Conservation (phyloP, 2,797 vertebrate genomes). For the Megaceryle alcyon region DNA sequence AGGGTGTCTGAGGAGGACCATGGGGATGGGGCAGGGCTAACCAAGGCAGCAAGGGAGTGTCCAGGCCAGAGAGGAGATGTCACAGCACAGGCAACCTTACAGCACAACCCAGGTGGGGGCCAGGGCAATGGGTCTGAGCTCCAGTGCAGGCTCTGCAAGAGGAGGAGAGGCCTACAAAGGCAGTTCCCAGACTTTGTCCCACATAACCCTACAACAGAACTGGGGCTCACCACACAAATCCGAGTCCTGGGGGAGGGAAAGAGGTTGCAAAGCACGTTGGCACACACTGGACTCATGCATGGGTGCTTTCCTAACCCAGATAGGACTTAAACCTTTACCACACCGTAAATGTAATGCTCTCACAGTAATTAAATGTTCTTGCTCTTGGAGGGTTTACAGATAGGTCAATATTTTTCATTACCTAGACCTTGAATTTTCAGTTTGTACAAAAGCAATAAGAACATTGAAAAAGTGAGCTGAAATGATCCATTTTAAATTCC, state of each 20-base stretch:
- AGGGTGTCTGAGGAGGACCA: accelerated
- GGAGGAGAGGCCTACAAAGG: too few relatives aligned
- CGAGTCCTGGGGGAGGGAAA: background rate
- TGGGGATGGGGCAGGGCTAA: background rate
- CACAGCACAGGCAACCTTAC: accelerated
- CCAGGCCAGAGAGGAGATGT: accelerated
- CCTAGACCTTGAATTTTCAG: background rate
- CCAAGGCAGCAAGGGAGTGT: accelerated
- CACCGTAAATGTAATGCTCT: background rate
- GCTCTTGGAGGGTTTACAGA: background rate
- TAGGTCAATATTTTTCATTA: background rate
- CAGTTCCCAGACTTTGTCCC: background rate
- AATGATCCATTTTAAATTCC: background rate
- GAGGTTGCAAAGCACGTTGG: accelerated
- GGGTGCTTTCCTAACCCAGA: background rate
- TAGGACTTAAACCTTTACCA: background rate
- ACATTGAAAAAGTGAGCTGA: background rate
- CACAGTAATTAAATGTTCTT: background rate
- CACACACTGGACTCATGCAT: background rate
- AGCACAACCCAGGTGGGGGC: accelerated
- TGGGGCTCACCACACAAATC: accelerated
- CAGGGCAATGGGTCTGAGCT: background rate
- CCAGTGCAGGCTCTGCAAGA: accelerated
- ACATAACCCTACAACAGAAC: accelerated
- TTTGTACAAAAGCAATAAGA: background rate